phyloP scores from a whole-genome alignment of 2,888 invertebrate genomes.

The Bembecia ichneumoniformis region DNA sequence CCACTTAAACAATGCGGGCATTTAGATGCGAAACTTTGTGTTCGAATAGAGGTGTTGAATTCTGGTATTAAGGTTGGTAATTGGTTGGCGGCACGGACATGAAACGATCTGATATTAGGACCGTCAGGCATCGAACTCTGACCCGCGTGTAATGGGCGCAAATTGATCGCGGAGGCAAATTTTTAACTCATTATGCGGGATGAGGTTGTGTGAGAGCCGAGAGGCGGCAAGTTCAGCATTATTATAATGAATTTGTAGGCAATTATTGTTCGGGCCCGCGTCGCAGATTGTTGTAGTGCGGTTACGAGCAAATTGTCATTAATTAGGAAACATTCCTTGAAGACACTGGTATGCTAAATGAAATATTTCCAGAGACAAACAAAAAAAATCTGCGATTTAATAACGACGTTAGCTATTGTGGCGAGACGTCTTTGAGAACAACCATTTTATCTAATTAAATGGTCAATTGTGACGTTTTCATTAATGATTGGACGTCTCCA shows the following conservation, averaged over 20 bases:
- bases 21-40: neutral
- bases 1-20: constrained; percentile 1
- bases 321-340: constrained; percentile 4
- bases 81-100: neutral
- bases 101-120: constrained; percentile 1
- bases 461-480: constrained; percentile 2
- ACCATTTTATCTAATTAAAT: constrained; percentile 3
- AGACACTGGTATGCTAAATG: neutral
- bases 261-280: neutral
- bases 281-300: neutral
- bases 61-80: constrained; percentile 12
- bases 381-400: constrained; percentile 8
- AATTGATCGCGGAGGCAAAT: constrained; percentile 52
- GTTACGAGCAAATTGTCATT: constrained; percentile 1
- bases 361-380: neutral
- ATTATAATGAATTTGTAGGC: neutral
- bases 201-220: neutral
- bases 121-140: constrained; percentile 42
- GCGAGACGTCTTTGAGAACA: constrained; percentile 1
- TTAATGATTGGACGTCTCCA: constrained; percentile 1
- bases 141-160: constrained; percentile 49
- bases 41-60: constrained; percentile 16
- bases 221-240: neutral
- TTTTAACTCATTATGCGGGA: constrained; percentile 38
- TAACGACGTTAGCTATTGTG: constrained; percentile 6